phyloP scores from a whole-genome alignment of 2,888 invertebrate genomes.

The Euplagia quadripunctaria region DNA sequence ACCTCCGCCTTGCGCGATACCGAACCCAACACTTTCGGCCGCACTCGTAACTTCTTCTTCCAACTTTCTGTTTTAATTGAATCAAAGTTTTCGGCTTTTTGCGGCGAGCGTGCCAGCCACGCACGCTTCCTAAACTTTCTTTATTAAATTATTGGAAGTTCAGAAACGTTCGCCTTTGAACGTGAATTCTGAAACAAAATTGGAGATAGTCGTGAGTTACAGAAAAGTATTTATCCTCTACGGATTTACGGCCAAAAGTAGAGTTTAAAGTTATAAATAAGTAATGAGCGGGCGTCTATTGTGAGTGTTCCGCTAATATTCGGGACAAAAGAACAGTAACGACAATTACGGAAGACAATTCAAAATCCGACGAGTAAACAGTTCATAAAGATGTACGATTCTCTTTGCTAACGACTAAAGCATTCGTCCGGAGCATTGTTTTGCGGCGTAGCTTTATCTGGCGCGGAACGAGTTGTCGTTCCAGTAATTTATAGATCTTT shows the following conservation, averaged over 20 bases:
- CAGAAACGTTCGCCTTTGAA: constrained; percentile 85
- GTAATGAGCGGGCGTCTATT: constrained; percentile 43
- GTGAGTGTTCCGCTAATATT: constrained; percentile 43
- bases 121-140: constrained; percentile 86
- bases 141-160: constrained; percentile 87
- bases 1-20: constrained; percentile 52
- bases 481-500: constrained; percentile 84
- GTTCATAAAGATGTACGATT: constrained; percentile 81
- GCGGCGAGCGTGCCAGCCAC: constrained; percentile 85
- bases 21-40: constrained; percentile 65
- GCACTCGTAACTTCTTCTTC: constrained; percentile 79
- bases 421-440: constrained; percentile 83
- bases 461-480: constrained; percentile 85
- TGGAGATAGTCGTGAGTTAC: constrained; percentile 76
- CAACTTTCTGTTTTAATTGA: constrained; percentile 86
- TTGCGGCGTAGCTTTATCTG: constrained; percentile 85
- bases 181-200: constrained; percentile 78
- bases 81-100: constrained; percentile 87
- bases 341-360: constrained; percentile 66
- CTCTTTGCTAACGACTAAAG: constrained; percentile 77
- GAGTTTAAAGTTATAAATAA: constrained; percentile 53
- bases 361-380: constrained; percentile 73
- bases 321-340: constrained; percentile 60
- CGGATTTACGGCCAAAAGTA: constrained; percentile 47
- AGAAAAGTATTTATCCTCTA: constrained; percentile 67